Conservation (phyloP, 2,113 vertebrate species). For the Pangasianodon gigas region DNA sequence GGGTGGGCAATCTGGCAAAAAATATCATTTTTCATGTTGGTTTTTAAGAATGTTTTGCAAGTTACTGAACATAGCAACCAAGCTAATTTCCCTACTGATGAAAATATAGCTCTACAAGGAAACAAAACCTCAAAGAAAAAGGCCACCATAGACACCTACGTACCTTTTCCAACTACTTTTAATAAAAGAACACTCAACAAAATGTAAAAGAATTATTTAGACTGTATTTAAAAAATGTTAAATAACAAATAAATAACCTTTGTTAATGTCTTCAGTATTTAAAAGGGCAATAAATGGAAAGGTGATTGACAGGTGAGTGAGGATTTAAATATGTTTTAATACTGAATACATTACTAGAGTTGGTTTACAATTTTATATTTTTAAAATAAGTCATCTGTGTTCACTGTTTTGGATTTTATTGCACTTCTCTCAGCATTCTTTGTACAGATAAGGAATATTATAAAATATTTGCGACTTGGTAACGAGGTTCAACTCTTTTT, state of each 20-base stretch:
- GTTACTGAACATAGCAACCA: not conserved
- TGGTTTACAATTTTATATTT: not conserved
- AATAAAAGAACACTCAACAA: not conserved
- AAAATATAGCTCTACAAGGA: not conserved
- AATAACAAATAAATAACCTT: not conserved
- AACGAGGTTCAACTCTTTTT: not conserved
- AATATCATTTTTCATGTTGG: not conserved
- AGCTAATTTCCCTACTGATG: not conserved
- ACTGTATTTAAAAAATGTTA: not conserved
- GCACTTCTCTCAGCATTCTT: not conserved
- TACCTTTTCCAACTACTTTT: not conserved
- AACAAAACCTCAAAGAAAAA: not conserved
- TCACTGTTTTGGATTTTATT: not conserved
- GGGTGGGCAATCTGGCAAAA: not conserved
- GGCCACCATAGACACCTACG: not conserved
- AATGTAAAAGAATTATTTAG: not conserved
- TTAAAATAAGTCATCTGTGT: not conserved
- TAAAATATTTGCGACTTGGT: not conserved
- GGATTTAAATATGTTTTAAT: not conserved
- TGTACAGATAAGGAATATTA: not conserved
- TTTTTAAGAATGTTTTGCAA: not conserved
- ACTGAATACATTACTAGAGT: not conserved
- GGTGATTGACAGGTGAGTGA: not conserved
- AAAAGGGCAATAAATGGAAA: not conserved
- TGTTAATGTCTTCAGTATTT: not conserved